Base-by-base conservation (phyloP, 2,797 vertebrate genomes). In the Denticeps clupeoides region DNA sequence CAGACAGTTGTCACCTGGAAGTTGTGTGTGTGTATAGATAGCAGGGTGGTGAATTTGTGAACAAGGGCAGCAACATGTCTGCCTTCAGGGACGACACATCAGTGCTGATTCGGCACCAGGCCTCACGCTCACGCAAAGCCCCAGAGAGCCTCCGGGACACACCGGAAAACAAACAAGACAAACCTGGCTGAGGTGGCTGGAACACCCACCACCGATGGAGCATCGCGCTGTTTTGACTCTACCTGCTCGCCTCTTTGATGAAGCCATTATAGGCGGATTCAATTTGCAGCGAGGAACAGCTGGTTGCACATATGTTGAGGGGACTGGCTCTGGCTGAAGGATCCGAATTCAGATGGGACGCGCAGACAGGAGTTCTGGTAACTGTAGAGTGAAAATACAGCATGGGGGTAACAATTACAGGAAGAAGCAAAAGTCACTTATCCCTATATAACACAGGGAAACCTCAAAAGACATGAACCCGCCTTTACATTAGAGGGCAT, bases 281-380 rank as follows among this genome's bases (percentile, higher is more conserved):
- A 60, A 37, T 73, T 72, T 53, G 62, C 49, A 68, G 67, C 60
- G 60, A 66, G 62, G 49, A 76, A 76, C 80, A 81, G 80, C 76
- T 81, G 80, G 67, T 65, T 68, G 32, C 72, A 78, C 60, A 60
- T 78, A 76, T 81, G 75, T 76, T 78, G 56, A 68, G 44, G 75
- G 73, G 74, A 76, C 73, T 55, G 58, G 64, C 58, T 37, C 59
- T 33, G 18, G 54, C 51, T 65, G 70, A 71, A 49, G 69, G 53
- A 56, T 62, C 67, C 8, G 2, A 46, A 29, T 43, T 49, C 23
- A 23, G 32, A 27, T 45, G 19, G 35, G 49, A 37, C 41, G 47
- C 4, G 51, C 53, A 31, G 32, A 74, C 63, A 61, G 64, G 72
- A n/a, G n/a, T n/a, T n/a, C n/a, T n/a, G n/a, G n/a, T n/a, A n/a